Percentiles rank a stretch among this genome's conserved stretches.
These are phyloP conservation scores for Leptocoma aspasia DNA, from an alignment of 2,113 vertebrate genomes.

Conservation along the genomic window DNA sequence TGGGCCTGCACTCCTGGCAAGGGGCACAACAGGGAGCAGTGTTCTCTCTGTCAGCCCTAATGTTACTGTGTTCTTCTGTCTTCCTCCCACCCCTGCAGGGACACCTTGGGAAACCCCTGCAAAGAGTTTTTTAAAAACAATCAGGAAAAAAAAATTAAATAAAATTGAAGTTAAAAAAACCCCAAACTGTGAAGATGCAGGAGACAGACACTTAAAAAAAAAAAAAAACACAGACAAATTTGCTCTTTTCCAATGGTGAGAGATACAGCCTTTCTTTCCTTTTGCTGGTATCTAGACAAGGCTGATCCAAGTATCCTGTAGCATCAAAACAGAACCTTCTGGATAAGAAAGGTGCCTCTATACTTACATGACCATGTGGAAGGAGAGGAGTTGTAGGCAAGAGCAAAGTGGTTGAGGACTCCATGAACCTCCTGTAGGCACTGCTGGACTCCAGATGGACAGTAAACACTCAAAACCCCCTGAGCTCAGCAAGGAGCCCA, in stretches of 20 bases:
- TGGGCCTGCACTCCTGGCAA: background rate
- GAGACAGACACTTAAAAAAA: background rate
- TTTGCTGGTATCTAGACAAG: background rate
- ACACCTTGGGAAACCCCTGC: background rate
- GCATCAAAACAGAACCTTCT: background rate
- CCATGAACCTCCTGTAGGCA: background rate
- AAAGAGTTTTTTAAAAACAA: background rate
- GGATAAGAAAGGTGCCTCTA: background rate
- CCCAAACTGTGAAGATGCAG: background rate
- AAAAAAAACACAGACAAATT: background rate
- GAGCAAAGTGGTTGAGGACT: background rate
- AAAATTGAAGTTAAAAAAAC: background rate
- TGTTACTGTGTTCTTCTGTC: rapidly evolving
- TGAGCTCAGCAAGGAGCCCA: background rate
- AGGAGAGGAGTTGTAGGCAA: background rate
- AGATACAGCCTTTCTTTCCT: background rate
- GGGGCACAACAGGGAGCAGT: background rate
- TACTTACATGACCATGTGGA: background rate
- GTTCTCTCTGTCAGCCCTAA: background rate
- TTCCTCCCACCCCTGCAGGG: background rate
- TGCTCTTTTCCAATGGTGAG: background rate
- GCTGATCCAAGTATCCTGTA: background rate
- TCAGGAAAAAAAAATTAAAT: background rate
- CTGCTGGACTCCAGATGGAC: background rate
- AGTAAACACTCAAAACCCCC: background rate